Evolutionary conservation across 2,888 invertebrate genomes (phyloP), one percentile per base, ranked within the genome.

Genomic region (Andrena dorsata): DNA sequence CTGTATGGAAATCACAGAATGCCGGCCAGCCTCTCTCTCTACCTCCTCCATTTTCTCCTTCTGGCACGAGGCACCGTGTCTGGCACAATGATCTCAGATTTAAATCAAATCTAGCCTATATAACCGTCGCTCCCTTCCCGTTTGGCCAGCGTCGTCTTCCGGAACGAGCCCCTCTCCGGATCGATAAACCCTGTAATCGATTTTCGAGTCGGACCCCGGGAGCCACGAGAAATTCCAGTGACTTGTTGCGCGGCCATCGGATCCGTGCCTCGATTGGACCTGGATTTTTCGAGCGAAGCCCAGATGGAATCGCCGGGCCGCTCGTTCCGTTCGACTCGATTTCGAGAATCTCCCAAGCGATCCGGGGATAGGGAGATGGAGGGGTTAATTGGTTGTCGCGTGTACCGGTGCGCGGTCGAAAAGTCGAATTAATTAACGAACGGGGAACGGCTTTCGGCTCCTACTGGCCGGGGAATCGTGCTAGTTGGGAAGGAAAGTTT

Each of bases 1-100:
- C 93, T 93, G 93, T 93, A 93, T 93, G 93, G 91, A 93, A 93
- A 93, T 93, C 88, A 91, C 83, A 76, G 84, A 84, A 89, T 84
- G 78, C 83, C 76, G 76, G 66, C 60, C 74, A 13, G 51, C 41
- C 41, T 26, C 30, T 28, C 28, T 16, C 51, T 28, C 60, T 53
- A 1, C 10, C 32, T 35, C 26, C 20, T 41, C 53, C 41, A 16
- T 41, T 41, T 41, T 56, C 63, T 26, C 20, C 70, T 56, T 76
- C 82, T 68, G 77, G 16, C 76, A 73, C 70, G 73, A 76, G 80
- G 77, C 76, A 73, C 68, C 80, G 80, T 78, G 87, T 80, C 84
- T 76, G 80, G 71, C 83, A 83, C 86, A 88, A 90, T 90, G 91
- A 93, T 93, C 93, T 92, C 80, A 86, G 89, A 90, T 90, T 90